Base-by-base conservation (phyloP, 2,888 invertebrate species). In the Campopleginae sp. region DNA sequence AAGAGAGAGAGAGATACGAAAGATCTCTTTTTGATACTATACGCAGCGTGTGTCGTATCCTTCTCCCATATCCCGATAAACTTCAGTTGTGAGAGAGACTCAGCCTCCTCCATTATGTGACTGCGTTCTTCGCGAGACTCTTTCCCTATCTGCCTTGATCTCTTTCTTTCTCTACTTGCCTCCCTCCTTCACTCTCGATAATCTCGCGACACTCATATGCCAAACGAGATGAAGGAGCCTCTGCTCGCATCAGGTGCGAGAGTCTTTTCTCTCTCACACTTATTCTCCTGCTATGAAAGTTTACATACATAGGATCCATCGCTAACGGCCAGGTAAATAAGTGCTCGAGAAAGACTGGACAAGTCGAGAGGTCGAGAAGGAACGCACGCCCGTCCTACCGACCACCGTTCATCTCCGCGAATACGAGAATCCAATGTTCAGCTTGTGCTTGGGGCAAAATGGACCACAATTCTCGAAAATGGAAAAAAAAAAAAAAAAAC, bases 201-300 rank as follows among this genome's bases (percentile, higher is more conserved):
- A 61, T 46, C 61, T 44, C 74, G 44, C 44, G 72, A 74, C 44
- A 42, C 54, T 51, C 68, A 31, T n/a, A n/a, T 54, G 71, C 33
- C 77, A 51, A 81, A 74, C 75, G 74, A 85, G 81, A 85, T 58
- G 74, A 82, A 82, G 79, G 75, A 75, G 75, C 70, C 8, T 10
- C 38, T 38, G 8, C 78, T 58, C 23, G 14, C 48, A 70, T 71
- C 79, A 78, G 78, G 75, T 85, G 70, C 78, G 23, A 65, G 68
- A 68, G 74, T 78, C 78, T 74, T 75, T 51, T 14, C 19, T 1
- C 23, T 23, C 12, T 4, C 54, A 6, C 4, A 27, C 54, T 14
- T 5, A 14, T 27, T 58, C 27, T 58, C 44, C 19, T 61, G 61
- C 17, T 14, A 12, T 23, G n/a, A 19, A 68, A 42, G 54, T 23